Evolutionary conservation across 2,797 vertebrate genomes (phyloP).

Genomic region (Megaceryle alcyon): DNA sequence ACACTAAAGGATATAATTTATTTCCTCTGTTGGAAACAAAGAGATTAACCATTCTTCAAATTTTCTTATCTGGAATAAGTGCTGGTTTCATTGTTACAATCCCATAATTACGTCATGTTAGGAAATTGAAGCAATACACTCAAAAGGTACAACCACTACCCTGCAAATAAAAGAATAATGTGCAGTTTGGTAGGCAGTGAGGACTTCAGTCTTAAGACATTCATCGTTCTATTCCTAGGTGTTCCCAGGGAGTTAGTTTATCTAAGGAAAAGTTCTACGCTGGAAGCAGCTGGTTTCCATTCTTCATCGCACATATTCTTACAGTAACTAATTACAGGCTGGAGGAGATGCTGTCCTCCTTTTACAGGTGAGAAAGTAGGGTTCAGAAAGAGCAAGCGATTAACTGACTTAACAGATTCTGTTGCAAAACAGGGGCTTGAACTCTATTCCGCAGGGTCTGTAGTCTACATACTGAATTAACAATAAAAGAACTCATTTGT

Average conservation of each 20-base stretch:
- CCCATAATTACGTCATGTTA: background rate
- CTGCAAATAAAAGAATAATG: background rate
- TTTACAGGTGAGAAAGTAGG: background rate
- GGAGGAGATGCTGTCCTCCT: background rate
- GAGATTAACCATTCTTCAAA: background rate
- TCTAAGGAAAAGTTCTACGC: background rate
- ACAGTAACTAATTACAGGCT: background rate
- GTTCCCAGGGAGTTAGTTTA: background rate
- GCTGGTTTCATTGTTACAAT: background rate
- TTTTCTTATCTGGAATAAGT: background rate
- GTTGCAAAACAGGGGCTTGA: background rate
- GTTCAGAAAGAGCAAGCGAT: background rate
- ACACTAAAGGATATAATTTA: background rate
- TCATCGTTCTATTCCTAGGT: background rate
- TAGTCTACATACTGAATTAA: background rate
- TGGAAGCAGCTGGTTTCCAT: background rate
- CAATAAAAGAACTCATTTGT: background rate
- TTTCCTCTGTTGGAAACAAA: background rate
- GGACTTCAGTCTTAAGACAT: background rate
- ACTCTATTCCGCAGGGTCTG: background rate
- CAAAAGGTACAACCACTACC: background rate
- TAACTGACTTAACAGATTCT: background rate
- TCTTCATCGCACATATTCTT: background rate
- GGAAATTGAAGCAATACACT: background rate
- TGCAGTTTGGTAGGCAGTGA: background rate